Conservation (phyloP, 2,888 invertebrate species). For the Subacronicta megacephala region DNA sequence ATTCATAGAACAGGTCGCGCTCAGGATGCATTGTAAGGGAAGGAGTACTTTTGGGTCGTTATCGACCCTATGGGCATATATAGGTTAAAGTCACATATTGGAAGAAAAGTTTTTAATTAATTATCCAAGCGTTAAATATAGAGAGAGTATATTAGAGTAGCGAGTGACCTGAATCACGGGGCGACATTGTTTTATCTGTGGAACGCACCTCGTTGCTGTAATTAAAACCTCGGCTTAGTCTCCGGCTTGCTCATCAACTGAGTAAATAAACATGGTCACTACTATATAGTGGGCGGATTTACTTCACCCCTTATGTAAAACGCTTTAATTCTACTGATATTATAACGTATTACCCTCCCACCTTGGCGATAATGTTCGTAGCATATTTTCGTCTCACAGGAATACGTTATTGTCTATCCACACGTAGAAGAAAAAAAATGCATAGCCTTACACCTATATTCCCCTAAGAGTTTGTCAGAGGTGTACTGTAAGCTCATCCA, state of each 20-base stretch:
- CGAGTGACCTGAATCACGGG: conserved; percentile 66
- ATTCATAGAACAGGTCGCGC: too few relatives aligned
- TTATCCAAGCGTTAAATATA: conserved; percentile 32
- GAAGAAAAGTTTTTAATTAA: conserved; percentile 25
- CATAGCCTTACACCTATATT: too few relatives aligned
- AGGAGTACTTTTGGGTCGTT: too few relatives aligned
- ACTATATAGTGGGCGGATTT: conserved; percentile 24
- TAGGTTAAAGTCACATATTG: conserved; percentile 1
- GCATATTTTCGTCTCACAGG: too few relatives aligned
- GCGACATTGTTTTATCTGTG: conserved; percentile 65
- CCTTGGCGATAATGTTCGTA: too few relatives aligned
- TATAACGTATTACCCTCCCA: conserved; percentile 15
- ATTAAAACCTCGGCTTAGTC: conserved; percentile 67
- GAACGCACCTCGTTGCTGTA: conserved; percentile 63
- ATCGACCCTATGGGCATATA: too few relatives aligned
- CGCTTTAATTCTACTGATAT: conserved; percentile 5
- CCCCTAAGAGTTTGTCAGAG: too few relatives aligned
- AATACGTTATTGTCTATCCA: not conserved
- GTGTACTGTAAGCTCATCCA: too few relatives aligned
- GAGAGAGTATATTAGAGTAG: conserved; percentile 29
- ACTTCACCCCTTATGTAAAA: conserved; percentile 20
- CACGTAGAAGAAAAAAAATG: not conserved
- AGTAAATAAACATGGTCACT: conserved; percentile 54
- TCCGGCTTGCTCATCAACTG: conserved; percentile 59
- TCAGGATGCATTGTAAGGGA: too few relatives aligned